Conservation (phyloP, 1,140 invertebrate genomes). For the Pectinophora gossypiella region DNA sequence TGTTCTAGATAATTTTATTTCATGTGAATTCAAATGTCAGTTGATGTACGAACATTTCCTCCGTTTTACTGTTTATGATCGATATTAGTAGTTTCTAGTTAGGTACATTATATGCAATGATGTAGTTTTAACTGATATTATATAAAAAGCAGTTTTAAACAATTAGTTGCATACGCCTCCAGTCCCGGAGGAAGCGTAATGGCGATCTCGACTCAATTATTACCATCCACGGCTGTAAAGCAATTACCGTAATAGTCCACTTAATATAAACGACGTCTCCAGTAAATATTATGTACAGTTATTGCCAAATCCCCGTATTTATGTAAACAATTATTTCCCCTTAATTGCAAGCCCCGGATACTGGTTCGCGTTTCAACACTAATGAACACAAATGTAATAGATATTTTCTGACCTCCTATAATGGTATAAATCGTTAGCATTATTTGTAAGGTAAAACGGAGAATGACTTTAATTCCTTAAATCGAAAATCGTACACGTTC, state of each 20-base stretch:
- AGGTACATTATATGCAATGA: too few relatives aligned
- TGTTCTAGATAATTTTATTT: too few relatives aligned
- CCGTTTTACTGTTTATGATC: too few relatives aligned
- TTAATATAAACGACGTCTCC: constrained; percentile 53
- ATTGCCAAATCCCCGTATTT: constrained; percentile 53
- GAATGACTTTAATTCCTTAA: constrained; percentile 9
- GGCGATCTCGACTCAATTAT: constrained; percentile 54
- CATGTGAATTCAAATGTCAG: too few relatives aligned
- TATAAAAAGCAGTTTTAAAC: not conserved
- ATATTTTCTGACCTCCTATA: constrained; percentile 62
- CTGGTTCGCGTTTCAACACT: constrained; percentile 46
- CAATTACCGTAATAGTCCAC: constrained; percentile 62
- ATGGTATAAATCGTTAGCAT: constrained; percentile 40
- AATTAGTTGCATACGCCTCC: not conserved
- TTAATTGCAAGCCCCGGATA: constrained; percentile 55
- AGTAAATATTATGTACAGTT: constrained; percentile 55
- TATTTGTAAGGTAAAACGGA: constrained; percentile 25
- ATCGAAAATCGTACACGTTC: not conserved
- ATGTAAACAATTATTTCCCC: constrained; percentile 65
- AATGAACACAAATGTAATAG: constrained; percentile 70
- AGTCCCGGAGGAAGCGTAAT: constrained; percentile 41
- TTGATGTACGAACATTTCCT: too few relatives aligned
- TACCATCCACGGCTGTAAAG: constrained; percentile 47
- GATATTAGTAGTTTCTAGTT: too few relatives aligned
- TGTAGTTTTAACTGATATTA: too few relatives aligned